Conservation (phyloP, 1,140 invertebrate genomes). For the Ceratina japonica region DNA sequence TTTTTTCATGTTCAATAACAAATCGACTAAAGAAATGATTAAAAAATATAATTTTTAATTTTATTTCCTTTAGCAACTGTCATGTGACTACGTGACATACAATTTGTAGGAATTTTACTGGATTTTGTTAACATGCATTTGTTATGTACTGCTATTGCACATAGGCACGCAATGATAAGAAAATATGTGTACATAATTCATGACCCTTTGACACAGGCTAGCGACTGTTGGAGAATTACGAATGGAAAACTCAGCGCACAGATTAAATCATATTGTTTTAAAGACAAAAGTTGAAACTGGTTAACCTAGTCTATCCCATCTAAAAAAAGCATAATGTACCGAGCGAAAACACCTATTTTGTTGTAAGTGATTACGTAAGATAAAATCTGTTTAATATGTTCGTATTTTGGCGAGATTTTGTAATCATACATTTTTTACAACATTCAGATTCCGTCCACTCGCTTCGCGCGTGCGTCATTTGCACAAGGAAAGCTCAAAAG, state of each 20-base stretch:
- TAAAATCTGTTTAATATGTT: not conserved
- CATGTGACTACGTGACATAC: not conserved
- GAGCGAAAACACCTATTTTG: not conserved
- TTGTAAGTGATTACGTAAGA: conserved; percentile 28
- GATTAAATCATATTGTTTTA: not conserved
- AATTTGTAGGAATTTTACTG: not conserved
- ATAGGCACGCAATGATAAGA: too few relatives aligned
- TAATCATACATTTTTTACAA: not conserved
- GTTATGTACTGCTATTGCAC: not conserved
- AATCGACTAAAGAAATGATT: too few relatives aligned
- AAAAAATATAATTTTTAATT: too few relatives aligned
- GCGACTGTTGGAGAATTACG: too few relatives aligned
- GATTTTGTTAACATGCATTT: not conserved
- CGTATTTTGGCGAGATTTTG: too few relatives aligned
- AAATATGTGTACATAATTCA: too few relatives aligned
- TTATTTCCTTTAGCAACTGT: too few relatives aligned
- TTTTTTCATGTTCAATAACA: conserved; percentile 9
- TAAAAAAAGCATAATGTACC: not conserved
- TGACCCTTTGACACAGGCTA: conserved; percentile 11
- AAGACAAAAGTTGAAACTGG: too few relatives aligned
- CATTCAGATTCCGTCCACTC: not conserved
- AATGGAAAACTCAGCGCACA: not conserved
- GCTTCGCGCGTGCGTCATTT: not conserved
- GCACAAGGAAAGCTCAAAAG: not conserved
- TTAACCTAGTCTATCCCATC: too few relatives aligned